Conservation (phyloP, 1,140 invertebrate genomes). For the Drosophila subobscura region DNA sequence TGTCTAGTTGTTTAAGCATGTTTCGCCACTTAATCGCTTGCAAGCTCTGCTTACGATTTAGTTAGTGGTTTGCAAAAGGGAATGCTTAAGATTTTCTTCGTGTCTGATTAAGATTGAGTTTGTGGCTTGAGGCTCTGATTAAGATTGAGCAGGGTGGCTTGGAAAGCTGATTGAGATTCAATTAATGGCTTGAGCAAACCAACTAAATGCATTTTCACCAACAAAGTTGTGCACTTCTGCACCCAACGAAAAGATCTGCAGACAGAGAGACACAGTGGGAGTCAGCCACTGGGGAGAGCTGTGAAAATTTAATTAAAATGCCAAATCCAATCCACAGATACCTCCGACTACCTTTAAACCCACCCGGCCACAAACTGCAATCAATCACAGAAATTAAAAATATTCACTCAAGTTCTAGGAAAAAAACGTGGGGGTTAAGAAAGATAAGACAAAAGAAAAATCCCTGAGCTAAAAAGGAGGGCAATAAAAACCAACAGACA, state of each 20-base stretch:
- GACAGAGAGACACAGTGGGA: too few species aligned
- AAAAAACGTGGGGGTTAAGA: not conserved
- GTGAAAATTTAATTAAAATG: slow-evolving; percentile 18
- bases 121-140: slow-evolving; percentile 15
- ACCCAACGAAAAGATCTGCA: too few species aligned
- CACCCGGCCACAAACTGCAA: slow-evolving; percentile 19
- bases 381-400: slow-evolving; percentile 64
- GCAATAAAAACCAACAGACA: slow-evolving; percentile 2
- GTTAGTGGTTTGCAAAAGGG: not conserved
- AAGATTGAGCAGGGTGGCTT: slow-evolving; percentile 24
- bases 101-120: too few species aligned
- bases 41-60: slow-evolving; percentile 27
- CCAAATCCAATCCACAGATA: slow-evolving; percentile 10
- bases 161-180: slow-evolving; percentile 30
- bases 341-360: not conserved
- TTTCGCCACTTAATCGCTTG: slow-evolving; percentile 39
- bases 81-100: too few species aligned
- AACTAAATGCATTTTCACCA: not conserved
- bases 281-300: not conserved
- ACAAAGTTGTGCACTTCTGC: too few species aligned
- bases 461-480: not conserved
- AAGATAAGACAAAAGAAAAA: slow-evolving; percentile 17
- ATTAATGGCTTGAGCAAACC: slow-evolving; percentile 1
- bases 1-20: slow-evolving; percentile 32
- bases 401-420: slow-evolving; percentile 27